Evolutionary conservation across 23 tunicate species (phyloP), one percentile per base, ranked within the genome.

Genomic region (Ciona savignyi): DNA sequence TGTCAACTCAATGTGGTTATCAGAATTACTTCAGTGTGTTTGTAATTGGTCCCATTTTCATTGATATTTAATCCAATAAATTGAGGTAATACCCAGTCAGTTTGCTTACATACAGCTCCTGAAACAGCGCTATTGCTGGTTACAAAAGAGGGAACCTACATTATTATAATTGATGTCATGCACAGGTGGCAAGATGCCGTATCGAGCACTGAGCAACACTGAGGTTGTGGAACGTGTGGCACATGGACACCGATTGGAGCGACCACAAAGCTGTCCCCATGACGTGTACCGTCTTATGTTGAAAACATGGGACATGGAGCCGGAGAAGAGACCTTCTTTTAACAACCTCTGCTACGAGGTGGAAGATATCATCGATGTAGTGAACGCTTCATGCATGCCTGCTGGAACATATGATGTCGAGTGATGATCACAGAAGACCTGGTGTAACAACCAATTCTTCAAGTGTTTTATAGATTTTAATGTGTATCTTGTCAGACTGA

Each of bases 151-250:
- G n/a, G n/a, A 11, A 15, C 61, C 15, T 11, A 49, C 20, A 11
- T 49, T 49, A 11, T 49, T 49, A 49, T 11, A 49, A 49, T 11
- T 20, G 20, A 11, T 49, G 15, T 11, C 15, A 49, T 63, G 15
- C 22, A n/a, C 28, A 73, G 97, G 97, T 4, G 97, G 97, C 2
- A 85, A 76, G 71, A 80, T 68, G 72, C 97, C 97, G 11, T 91
- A 86, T 35, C 71, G 66, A 25, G 91, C 83, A 27, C 67, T 80
- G 35, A 83, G 86, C 49, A 91, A 91, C 71, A 32, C 70, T 3
- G 97, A 91, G 20, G 97, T 91, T 22, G 88, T 85, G 22, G 97
- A 91, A 15, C 62, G 33, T 22, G 86, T 91, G 2, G 91, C 74
- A 24, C 15, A 31, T 1, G 97, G 97, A 9, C 71, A 74, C 24